phyloP scores from a whole-genome alignment of 2,888 invertebrate genomes.

The Endomychus coccineus region DNA sequence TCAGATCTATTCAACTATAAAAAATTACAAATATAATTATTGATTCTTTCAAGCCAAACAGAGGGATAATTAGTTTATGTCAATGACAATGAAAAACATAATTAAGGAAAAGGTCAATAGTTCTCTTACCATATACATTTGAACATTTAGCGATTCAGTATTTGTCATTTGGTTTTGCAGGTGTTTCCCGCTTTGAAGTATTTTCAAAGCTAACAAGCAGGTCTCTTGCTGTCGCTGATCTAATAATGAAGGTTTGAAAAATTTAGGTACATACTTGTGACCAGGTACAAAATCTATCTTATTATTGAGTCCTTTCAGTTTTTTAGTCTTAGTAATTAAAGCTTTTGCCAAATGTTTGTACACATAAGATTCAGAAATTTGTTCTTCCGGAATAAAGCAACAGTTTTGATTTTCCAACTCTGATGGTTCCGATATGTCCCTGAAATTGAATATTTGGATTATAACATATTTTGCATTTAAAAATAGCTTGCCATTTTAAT shows the following conservation, averaged over 20 bases:
- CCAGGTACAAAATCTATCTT: constrained; percentile 10
- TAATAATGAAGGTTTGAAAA: constrained; percentile 7
- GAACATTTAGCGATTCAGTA: constrained; percentile 6
- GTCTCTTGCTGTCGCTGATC: constrained; percentile 8
- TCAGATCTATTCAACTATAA: too few relatives aligned
- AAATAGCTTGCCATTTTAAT: constrained; percentile 9
- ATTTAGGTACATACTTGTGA: constrained; percentile 7
- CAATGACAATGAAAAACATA: not conserved
- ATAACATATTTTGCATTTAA: not conserved
- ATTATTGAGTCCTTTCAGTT: not conserved
- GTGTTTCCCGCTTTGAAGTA: constrained; percentile 9
- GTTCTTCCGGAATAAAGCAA: constrained; percentile 8
- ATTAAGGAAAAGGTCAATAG: not conserved
- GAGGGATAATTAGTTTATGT: too few relatives aligned
- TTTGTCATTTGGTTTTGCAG: constrained; percentile 9
- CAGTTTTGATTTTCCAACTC: constrained; percentile 13
- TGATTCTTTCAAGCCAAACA: too few relatives aligned
- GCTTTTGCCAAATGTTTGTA: constrained; percentile 9
- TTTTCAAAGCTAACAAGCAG: constrained; percentile 10
- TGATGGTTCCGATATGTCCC: constrained; percentile 10
- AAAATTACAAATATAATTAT: too few relatives aligned
- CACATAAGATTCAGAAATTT: constrained; percentile 10
- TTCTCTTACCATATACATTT: constrained; percentile 8
- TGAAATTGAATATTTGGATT: constrained; percentile 4
- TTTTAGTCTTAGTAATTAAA: constrained; percentile 1